Evolutionary conservation across 2,888 invertebrate genomes (phyloP).

Genomic region (Leptinotarsa haldemani): DNA sequence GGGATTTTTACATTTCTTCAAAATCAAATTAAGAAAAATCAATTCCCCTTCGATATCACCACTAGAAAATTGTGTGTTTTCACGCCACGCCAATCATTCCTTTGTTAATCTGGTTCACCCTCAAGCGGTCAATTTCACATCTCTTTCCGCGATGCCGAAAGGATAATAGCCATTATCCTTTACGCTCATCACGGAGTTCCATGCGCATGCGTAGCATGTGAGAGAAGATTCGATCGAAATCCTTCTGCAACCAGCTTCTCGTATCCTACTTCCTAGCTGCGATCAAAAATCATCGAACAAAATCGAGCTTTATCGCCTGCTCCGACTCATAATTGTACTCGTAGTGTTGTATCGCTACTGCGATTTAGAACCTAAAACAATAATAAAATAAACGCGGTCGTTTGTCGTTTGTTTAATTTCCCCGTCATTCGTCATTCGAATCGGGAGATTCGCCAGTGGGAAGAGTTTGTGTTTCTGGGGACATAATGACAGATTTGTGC

Average conservation of each 20-base stretch:
- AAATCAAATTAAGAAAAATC: background rate
- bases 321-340: slow-evolving; percentile 22
- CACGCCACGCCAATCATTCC: slow-evolving; percentile 1
- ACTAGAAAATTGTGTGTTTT: background rate
- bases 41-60: background rate
- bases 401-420: slow-evolving; percentile 37
- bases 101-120: background rate
- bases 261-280: slow-evolving; percentile 30
- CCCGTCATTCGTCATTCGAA: slow-evolving; percentile 26
- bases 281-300: slow-evolving; percentile 38
- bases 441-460: slow-evolving; percentile 17
- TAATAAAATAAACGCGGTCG: slow-evolving; percentile 37
- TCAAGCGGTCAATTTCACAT: slow-evolving; percentile 19
- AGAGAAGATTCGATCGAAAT: slow-evolving; percentile 39
- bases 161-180: slow-evolving; percentile 24
- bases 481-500: slow-evolving; percentile 43
- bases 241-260: slow-evolving; percentile 12
- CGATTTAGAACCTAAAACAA: slow-evolving; percentile 35
- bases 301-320: slow-evolving; percentile 31
- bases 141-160: slow-evolving; percentile 21
- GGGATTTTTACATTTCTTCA: background rate
- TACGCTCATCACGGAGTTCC: slow-evolving; percentile 8
- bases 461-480: slow-evolving; percentile 26
- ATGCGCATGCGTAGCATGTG: slow-evolving; percentile 34
- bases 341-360: slow-evolving; percentile 11